Evolutionary conservation across 1,140 invertebrate species (phyloP).

Genomic region (Latrodectus geometricus): DNA sequence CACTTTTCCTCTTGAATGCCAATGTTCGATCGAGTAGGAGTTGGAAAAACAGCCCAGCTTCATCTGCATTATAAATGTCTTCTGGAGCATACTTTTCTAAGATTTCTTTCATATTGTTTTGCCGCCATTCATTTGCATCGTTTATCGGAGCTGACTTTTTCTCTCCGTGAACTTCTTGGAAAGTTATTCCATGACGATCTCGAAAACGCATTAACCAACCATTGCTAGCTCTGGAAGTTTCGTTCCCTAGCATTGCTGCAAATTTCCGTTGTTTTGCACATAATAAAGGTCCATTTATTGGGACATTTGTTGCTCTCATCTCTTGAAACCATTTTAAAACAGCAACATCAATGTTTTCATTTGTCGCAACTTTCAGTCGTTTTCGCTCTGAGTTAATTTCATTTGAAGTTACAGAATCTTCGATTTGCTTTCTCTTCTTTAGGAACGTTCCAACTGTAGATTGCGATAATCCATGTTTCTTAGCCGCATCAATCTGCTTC

Average conservation of each 20-base stretch:
- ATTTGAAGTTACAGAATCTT: constrained; percentile 14
- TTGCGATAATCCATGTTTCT: background rate
- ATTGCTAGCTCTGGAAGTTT: constrained; percentile 24
- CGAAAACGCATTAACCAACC: constrained; percentile 30
- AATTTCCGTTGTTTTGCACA: constrained; percentile 16
- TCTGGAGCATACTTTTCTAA: constrained; percentile 5
- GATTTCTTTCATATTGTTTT: constrained; percentile 7
- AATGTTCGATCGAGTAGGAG: constrained; percentile 10
- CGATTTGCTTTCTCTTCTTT: background rate
- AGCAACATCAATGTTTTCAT: constrained; percentile 27
- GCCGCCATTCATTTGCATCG: constrained; percentile 11
- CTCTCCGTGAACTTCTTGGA: constrained; percentile 30
- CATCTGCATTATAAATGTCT: constrained; percentile 9
- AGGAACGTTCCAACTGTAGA: constrained; percentile 2
- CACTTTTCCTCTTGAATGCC: constrained; percentile 14
- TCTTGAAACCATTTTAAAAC: constrained; percentile 30
- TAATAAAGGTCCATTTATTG: constrained; percentile 27
- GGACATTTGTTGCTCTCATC: constrained; percentile 26
- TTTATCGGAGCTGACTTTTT: constrained; percentile 14
- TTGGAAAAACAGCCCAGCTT: constrained; percentile 22
- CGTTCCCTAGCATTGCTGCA: constrained; percentile 25
- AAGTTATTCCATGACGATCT: constrained; percentile 26
- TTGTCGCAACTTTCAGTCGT: constrained; percentile 12
- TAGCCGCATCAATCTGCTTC: background rate
- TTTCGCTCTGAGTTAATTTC: constrained; percentile 8